Evolutionary conservation across 1,140 invertebrate genomes (phyloP), one percentile per base, ranked within the genome.

Genomic region (Temnothorax curvispinosus): DNA sequence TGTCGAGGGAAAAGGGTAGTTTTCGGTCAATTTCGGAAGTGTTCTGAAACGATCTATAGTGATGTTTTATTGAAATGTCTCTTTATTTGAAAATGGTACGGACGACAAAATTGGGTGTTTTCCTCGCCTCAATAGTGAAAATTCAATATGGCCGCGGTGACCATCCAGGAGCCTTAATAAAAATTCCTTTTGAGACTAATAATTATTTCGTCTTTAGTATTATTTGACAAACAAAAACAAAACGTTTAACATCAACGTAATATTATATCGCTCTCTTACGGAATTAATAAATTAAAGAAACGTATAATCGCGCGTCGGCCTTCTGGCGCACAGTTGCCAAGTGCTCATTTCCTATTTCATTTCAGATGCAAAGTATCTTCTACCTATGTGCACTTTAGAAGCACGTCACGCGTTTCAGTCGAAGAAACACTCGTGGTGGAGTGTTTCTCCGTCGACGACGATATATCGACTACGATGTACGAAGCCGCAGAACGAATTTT

Each of bases 331-430:
- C 90, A 92, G 91, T 87, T 90, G 91, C 71, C 89, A 94, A 94
- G 91, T 94, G 93, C 77, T 89, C 88, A 90, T 92, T 94, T 95
- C 93, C 93, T 94, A 93, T 93, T 93, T 86, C 90, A 93, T 92
- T 94, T 92, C 67, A 93, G 80, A 95, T 94, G 93, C 91, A 93
- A 93, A 94, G 86, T 80, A 87, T 88, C 87, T 89, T 93, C 87
- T 86, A 88, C 88, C 75, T 71, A 86, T 91, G 67, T 88, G 15
- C 52, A 71, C 32, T 78, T 81, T 77, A 76, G 78, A 87, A 87
- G 72, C 78, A 52, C 86, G 76, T 75, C 74, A 65, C 71, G 56
- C 62, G 35, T 15, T 74, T 35, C 41, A 69, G 35, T 76, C 50
- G 21, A 44, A 47, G 76, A 76, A 27, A 69, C 35, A 35, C 35